phyloP scores from a whole-genome alignment of 2,113 vertebrate species.

The Elaphurus davidianus region DNA sequence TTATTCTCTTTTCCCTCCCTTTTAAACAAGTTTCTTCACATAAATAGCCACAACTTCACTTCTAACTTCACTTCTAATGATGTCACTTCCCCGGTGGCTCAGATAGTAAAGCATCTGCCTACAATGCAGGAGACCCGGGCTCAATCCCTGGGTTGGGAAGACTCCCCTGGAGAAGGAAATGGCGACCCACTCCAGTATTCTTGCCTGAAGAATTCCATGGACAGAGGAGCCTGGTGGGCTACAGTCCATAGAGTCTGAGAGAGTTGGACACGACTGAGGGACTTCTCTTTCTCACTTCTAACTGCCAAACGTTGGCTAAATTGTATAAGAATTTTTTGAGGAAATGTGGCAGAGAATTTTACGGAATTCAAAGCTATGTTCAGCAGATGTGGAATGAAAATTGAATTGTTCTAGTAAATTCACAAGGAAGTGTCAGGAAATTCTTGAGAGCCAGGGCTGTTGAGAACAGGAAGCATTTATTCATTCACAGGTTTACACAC shows the following conservation, averaged over 20 bases:
- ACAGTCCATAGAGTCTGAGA: neutral
- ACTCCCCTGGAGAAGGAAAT: neutral
- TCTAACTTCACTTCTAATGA: neutral
- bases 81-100: neutral
- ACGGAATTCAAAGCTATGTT: neutral
- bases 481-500: neutral
- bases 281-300: neutral
- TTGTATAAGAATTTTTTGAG: neutral
- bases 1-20: neutral
- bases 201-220: neutral
- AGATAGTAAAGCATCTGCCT: neutral
- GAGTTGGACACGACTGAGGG: fast-evolving
- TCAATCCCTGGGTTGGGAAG: neutral
- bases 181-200: neutral
- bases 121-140: fast-evolving
- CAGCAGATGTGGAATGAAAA: neutral
- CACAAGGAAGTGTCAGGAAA: neutral
- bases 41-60: neutral
- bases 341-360: neutral
- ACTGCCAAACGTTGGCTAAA: neutral
- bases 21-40: neutral
- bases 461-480: neutral
- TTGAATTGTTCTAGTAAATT: neutral
- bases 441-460: neutral
- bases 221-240: neutral